Evolutionary conservation across 2,888 invertebrate species (phyloP), one percentile per base, ranked within the genome.

Genomic region (Caenorhabditis macrosperma): DNA sequence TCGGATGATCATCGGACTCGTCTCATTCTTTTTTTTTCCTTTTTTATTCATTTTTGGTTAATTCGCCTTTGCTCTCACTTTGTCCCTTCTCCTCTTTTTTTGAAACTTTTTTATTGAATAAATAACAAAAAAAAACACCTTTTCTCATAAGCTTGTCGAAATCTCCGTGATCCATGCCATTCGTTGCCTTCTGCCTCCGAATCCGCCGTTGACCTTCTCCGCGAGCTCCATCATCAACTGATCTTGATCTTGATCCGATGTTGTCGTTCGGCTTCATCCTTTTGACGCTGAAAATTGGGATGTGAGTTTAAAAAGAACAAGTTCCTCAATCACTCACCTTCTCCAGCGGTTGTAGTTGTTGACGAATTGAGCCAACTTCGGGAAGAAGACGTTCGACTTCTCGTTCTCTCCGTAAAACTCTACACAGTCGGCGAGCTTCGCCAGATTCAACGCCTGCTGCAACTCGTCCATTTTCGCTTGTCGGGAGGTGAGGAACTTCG

Each of bases 371-470:
- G 96, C 95, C 91, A 99, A 94, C 88, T 97, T 93, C 83, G 96
- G 95, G 93, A 99, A 99, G 94, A 99, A 98, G 68, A 95, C 94
- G 91, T 95, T 96, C 15, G 95, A 95, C 85, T 95, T 87, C 57
- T 96, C 94, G 88, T 95, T 95, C 93, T 99, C 98, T 24, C 98
- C 98, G 92, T 97, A 99, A 92, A 95, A 98, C 92, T 97, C 97
- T 55, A 97, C 95, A 91, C 96, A 97, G 90, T 95, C 94, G 85
- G 95, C 94, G 92, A 96, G 98, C 92, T 91, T 94, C 0, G 95
- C 94, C 79, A 94, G 92, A 90, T 94, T 94, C 17, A 94, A 92
- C 91, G 96, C 95, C 57, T 93, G 93, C 87, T 94, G 94, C 85
- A 96, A 92, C 85, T 95, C 94, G 82, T 94, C 66, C 84, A 90